These are phyloP conservation scores for Motacilla tschutschensis DNA, from an alignment of 2,113 vertebrate species.

Conservation along the genomic window DNA sequence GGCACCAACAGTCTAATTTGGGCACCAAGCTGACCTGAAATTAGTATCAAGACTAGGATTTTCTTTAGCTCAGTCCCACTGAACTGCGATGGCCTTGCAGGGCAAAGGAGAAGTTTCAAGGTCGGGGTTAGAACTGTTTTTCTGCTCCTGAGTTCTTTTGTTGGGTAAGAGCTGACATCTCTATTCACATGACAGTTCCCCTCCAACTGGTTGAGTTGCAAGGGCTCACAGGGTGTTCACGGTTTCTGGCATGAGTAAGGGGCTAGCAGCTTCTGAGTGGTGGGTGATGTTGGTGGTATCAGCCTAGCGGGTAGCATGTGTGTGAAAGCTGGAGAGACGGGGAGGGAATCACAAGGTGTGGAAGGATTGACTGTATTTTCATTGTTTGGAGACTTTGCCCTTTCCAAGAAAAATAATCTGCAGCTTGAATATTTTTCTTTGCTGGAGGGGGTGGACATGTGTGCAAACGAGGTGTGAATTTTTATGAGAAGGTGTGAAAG, in stretches of 20 bases:
- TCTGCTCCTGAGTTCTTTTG: not conserved
- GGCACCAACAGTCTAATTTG: not conserved
- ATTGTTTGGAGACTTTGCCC: slow-evolving; percentile 52
- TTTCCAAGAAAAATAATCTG: slow-evolving; percentile 71
- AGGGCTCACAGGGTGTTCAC: not conserved
- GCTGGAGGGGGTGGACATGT: slow-evolving; percentile 60
- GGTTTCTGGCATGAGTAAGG: not conserved
- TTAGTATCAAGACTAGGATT: not conserved
- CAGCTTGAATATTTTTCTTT: slow-evolving; percentile 66
- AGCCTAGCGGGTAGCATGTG: slow-evolving; percentile 39
- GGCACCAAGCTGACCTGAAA: not conserved
- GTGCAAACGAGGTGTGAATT: slow-evolving; percentile 68
- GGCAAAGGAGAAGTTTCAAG: not conserved
- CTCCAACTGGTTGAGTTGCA: not conserved
- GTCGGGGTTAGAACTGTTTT: not conserved
- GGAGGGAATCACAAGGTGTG: slow-evolving; percentile 44
- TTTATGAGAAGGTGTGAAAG: slow-evolving; percentile 65
- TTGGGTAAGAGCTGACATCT: not conserved
- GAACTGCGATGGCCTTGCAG: fast-evolving
- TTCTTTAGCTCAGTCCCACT: not conserved
- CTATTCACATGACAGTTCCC: not conserved
- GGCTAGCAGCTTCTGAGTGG: slow-evolving; percentile 20
- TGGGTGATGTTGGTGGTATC: slow-evolving; percentile 52
- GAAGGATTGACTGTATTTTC: slow-evolving; percentile 63
- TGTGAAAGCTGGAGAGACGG: slow-evolving; percentile 25